Evolutionary conservation across 1,140 invertebrate genomes (phyloP), one percentile per base, ranked within the genome.

Genomic region (Bombus confusus): DNA sequence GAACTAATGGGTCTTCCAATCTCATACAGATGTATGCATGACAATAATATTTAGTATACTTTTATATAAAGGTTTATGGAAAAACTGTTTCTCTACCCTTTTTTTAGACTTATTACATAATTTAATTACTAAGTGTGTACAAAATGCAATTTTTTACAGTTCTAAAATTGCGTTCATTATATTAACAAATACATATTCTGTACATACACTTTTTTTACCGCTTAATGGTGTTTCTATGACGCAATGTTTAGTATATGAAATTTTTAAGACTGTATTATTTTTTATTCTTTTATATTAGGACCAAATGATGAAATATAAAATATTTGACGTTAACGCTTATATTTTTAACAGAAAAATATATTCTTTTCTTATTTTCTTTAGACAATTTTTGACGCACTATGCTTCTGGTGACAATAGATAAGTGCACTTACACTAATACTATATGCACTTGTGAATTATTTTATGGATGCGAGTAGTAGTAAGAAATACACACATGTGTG

Each of bases 1-100:
- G n/a, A 83, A 83, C 78, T 80, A 86, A 90, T 90, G 41, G 64
- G 76, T 91, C 85, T 88, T 91, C 79, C 81, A 77, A 57, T 72
- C 78, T 41, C 59, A 84, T 79, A 74, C 79, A 79, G 59, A 37
- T 81, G 69, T 85, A 80, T 57, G 86, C 43, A 87, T 85, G 80
- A 90, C 81, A 88, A 85, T 90, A 90, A 91, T 84, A 71, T 74
- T 72, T 59, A 22, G 31, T 68, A 84, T 78, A 87, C 34, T 78
- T 83, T 43, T 73, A 47, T 76, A 76, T 47, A 88, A 83, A 86
- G 76, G 76, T 87, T 85, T 87, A 87, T 34, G 31, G 25, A 77
- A 89, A 80, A 80, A 84, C 73, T 77, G 73, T 83, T 68, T 69
- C 39, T 68, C 52, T 69, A 75, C 10, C 68, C n/a, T 77, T 76